These are phyloP conservation scores for Pterophyllum scalare DNA, from an alignment of 2,113 vertebrate genomes.

Conservation along the genomic window DNA sequence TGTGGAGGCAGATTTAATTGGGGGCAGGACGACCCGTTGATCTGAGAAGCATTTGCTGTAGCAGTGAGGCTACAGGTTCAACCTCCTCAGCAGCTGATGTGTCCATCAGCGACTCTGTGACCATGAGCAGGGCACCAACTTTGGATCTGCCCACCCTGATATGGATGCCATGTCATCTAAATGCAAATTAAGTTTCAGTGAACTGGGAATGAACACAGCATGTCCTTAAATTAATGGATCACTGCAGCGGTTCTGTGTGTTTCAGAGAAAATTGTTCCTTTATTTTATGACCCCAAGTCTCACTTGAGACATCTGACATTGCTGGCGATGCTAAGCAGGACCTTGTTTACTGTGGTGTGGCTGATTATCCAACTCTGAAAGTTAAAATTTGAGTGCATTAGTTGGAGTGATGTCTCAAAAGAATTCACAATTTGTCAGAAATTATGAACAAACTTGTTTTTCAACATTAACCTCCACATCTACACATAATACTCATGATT, in stretches of 20 bases:
- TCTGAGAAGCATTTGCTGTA: conserved; percentile 10
- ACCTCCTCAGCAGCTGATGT: neutral
- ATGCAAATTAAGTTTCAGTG: neutral
- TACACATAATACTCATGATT: neutral
- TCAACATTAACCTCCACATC: neutral
- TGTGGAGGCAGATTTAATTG: conserved; percentile 2
- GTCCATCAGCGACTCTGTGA: neutral
- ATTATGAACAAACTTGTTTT: neutral
- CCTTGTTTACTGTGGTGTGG: neutral
- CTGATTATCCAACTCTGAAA: neutral
- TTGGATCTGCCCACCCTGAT: neutral
- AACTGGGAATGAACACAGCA: neutral
- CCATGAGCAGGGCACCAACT: rapidly evolving
- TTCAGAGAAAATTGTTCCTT: neutral
- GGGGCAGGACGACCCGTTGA: neutral
- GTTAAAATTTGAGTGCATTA: neutral
- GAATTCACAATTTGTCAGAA: neutral
- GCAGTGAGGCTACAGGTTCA: conserved; percentile 12
- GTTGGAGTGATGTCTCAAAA: neutral
- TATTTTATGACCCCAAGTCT: neutral
- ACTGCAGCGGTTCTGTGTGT: neutral
- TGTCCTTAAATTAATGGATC: conserved; percentile 7
- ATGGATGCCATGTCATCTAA: conserved; percentile 4
- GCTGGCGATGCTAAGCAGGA: neutral
- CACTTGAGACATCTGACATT: neutral